These are phyloP conservation scores for Amniataba percoides DNA, from an alignment of 2,797 vertebrate species.

Conservation along the genomic window DNA sequence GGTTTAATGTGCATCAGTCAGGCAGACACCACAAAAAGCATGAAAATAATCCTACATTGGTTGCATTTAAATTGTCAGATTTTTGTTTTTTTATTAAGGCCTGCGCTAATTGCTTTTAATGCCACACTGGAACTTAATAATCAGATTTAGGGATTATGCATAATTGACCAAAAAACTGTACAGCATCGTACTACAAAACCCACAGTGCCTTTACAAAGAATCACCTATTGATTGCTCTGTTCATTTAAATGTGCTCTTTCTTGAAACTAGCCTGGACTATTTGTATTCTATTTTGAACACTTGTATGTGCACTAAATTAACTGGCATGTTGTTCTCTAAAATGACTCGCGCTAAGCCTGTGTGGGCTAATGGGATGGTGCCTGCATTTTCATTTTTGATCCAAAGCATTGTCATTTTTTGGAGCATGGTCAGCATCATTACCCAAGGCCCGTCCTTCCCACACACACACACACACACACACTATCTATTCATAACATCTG, in stretches of 20 bases:
- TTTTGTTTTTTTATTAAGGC: too few species aligned
- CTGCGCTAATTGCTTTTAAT: not conserved
- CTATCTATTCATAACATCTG: not conserved
- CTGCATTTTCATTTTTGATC: slow-evolving; percentile 31
- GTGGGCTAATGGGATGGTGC: slow-evolving; percentile 1
- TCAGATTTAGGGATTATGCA: not conserved
- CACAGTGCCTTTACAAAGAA: not conserved
- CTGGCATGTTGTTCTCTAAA: slow-evolving; percentile 10
- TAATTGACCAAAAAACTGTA: not conserved
- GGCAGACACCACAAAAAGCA: not conserved
- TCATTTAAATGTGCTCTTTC: not conserved
- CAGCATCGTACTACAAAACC: too few species aligned
- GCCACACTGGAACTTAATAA: not conserved
- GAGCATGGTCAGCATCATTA: slow-evolving; percentile 13
- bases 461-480: slow-evolving; percentile 18
- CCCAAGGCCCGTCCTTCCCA: not conserved
- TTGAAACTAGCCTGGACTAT: not conserved
- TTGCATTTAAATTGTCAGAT: not conserved
- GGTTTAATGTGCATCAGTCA: not conserved
- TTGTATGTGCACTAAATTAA: slow-evolving; percentile 3
- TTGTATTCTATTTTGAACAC: not conserved
- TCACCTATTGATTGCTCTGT: not conserved
- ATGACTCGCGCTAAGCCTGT: slow-evolving; percentile 16
- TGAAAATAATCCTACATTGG: too few species aligned
- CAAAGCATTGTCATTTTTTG: slow-evolving; percentile 30